Evolutionary conservation across 1,140 invertebrate species (phyloP), one percentile per base, ranked within the genome.

Genomic region (Lanistes nyassanus): DNA sequence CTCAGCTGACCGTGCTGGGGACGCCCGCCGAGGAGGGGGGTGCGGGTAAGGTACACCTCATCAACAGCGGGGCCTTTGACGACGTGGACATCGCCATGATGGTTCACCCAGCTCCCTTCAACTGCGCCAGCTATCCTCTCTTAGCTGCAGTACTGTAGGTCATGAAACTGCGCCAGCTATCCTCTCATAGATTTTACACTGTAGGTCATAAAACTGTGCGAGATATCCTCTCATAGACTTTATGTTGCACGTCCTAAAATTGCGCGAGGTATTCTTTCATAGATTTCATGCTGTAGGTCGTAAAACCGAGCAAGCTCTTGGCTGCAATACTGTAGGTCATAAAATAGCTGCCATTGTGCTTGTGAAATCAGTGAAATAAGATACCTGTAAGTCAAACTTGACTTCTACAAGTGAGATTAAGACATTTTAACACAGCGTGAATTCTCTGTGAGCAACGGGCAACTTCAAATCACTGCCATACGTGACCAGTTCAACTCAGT

Each of bases 21-120:
- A 84, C 85, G 6, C 88, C 88, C 55, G 88, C 87, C 21, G 88
- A 89, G 78, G 88, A 89, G 79, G 84, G 80, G 9, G 81, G 82
- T 7, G 86, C 88, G 64, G 88, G 88, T 0, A 89, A 89, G 76
- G 79, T 84, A 9, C 76, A 83, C 26, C 39, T 89, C 55, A 82
- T 89, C 23, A 77, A 83, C 39, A 79, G 76, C 29, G 85, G 83
- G n/a, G 85, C 82, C 0, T 88, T 89, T 76, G 75, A 84, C 29
- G 82, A 82, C 74, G 81, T 89, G 42, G 88, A 89, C 81, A 81
- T 84, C 31, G 87, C 86, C 19, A 79, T 89, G 79, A 89, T 89
- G 88, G 83, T 84, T 16, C 88, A 89, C 76, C 88, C 88, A 0
- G 79, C 77, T 36, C 79, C 80, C 53, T 81, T 77, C 51, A 77